Evolutionary conservation across 2,797 vertebrate species (phyloP).

Genomic region (Peromyscus melanophrys): DNA sequence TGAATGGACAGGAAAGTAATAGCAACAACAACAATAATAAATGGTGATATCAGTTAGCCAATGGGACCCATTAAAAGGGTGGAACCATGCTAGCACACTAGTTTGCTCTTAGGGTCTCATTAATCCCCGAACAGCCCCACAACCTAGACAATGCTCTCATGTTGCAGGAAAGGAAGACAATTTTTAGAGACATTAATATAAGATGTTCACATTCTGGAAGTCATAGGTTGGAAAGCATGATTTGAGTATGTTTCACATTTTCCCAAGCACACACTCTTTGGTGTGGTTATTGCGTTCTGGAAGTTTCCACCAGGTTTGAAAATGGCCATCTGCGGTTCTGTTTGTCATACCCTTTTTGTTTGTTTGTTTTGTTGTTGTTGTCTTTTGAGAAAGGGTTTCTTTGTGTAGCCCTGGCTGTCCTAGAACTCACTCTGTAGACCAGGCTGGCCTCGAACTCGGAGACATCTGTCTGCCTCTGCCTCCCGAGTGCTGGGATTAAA

Average conservation of each 20-base stretch:
- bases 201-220: background rate
- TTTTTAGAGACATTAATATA: slow-evolving; percentile 32
- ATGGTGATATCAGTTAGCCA: background rate
- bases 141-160: background rate
- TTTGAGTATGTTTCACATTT: background rate
- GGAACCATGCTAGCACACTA: background rate
- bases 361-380: background rate
- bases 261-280: background rate
- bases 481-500: background rate
- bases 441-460: background rate
- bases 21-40: background rate
- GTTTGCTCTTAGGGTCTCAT: background rate
- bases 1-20: slow-evolving; percentile 5
- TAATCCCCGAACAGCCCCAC: background rate
- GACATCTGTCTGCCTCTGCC: background rate
- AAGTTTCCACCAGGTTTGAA: background rate
- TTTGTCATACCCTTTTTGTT: background rate
- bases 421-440: background rate
- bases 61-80: background rate
- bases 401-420: too few species aligned
- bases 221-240: background rate
- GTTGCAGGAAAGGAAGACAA: background rate
- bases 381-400: background rate
- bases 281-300: background rate
- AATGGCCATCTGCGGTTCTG: background rate